Conservation (phyloP, 2,797 vertebrate species). For the Galaxias olidus region DNA sequence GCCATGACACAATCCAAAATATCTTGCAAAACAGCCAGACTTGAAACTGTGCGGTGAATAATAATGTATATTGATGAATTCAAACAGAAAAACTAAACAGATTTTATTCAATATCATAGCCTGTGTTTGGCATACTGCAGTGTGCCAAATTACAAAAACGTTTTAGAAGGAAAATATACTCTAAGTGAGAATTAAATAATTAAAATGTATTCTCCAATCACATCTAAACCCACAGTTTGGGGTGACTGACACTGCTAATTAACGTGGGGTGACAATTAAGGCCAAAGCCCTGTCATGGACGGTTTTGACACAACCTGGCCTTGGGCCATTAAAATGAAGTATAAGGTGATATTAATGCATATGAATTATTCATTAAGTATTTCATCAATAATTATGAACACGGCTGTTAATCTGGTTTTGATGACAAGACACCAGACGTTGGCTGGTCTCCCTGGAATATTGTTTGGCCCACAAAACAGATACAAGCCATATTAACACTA, state of each 20-base stretch:
- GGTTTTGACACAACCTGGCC: conserved; percentile 33
- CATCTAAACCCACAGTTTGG: too few species aligned
- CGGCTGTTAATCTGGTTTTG: not conserved
- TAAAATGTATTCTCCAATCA: too few species aligned
- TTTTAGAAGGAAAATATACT: too few species aligned
- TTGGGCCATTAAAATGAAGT: conserved; percentile 41
- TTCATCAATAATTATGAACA: conserved; percentile 51
- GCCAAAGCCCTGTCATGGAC: conserved; percentile 44
- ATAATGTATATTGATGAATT: too few species aligned
- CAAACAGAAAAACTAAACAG: too few species aligned
- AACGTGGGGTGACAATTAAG: conserved; percentile 18
- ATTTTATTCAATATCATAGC: too few species aligned
- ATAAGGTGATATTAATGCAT: conserved; percentile 44
- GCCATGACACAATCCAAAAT: too few species aligned
- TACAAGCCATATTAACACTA: conserved; percentile 1
- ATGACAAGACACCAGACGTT: not conserved
- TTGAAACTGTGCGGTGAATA: too few species aligned
- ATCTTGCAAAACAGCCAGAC: too few species aligned
- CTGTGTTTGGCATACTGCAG: too few species aligned
- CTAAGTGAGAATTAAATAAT: too few species aligned
- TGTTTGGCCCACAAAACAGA: conserved; percentile 36
- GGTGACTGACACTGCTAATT: not conserved
- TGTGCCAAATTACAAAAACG: too few species aligned
- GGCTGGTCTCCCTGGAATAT: not conserved
- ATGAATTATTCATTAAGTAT: conserved; percentile 58